Evolutionary conservation across 2,888 invertebrate species (phyloP), one percentile per base, ranked within the genome.

Genomic region (Diaperis boleti): DNA sequence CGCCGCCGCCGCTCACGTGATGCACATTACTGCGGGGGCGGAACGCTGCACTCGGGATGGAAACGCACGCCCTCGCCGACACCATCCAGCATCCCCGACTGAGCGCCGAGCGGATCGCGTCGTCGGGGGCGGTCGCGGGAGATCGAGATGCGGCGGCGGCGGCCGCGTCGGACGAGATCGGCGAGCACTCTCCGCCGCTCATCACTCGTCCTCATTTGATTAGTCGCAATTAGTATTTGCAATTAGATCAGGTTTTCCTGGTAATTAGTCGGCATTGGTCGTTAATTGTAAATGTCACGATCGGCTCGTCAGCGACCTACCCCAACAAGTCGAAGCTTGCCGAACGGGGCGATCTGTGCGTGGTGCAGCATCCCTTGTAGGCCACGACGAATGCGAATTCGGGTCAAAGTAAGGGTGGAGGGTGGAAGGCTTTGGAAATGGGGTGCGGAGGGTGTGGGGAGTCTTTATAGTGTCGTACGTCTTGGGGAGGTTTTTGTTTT

Each of bases 51-150:
- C 44, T 42, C 42, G 52, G 52, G 20, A 59, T 18, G 37, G 31
- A 10, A 57, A 49, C 57, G 59, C 64, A 64, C 64, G 55, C 64
- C 64, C 64, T 59, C 39, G 44, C 64, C 35, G 47, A 39, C 50
- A 29, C 57, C 57, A 50, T 44, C 59, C 64, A 64, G 64, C 64
- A 64, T 64, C 64, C 55, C 61, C 52, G 44, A 52, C 60, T 60
- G 52, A 52, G 33, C 42, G 42, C 31, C 11, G 10, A 31, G 29
- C 50, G 37, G 61, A 61, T 61, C 61, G 47, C 55, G 54, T 55
- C 39, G 54, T 61, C 61, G 61, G 61, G 15, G 45, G 18, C 17
- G 5, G 22, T 45, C 61, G 61, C 22, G 18, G 37, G 15, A 8
- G 31, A 5, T 59, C 59, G 59, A 17, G 22, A 8, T 7, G 14